Conservation (phyloP, 2,888 invertebrate genomes). For the Synergus gifuensis region DNA sequence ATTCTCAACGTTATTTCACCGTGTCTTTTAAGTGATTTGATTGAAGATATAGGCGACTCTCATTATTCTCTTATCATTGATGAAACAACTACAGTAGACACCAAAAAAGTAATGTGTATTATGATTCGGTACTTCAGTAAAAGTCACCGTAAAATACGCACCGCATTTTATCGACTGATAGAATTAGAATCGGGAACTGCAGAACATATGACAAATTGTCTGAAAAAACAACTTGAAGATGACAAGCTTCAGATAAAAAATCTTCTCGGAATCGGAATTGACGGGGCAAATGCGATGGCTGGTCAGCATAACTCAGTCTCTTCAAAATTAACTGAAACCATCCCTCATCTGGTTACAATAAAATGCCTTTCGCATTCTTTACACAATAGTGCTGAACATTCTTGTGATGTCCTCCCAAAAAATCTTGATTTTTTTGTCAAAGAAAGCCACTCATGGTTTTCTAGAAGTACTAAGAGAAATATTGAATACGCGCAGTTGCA, state of each 20-base stretch:
- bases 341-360: no score
- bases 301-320: conserved; percentile 58
- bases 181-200: conserved; percentile 54
- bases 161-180: conserved; percentile 57
- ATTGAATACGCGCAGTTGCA: no score
- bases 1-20: conserved; percentile 67
- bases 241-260: conserved; percentile 55
- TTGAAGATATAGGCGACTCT: conserved; percentile 64
- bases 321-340: background rate
- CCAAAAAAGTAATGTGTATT: conserved; percentile 52
- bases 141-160: conserved; percentile 49
- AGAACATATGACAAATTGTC: conserved; percentile 44
- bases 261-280: conserved; percentile 58
- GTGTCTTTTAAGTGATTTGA: conserved; percentile 61
- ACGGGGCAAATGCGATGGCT: conserved; percentile 60
- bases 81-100: conserved; percentile 61
- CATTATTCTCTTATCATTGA: conserved; percentile 65
- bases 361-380: no score
- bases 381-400: no score
- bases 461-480: no score
- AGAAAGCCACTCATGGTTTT: no score
- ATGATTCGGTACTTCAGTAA: conserved; percentile 56
- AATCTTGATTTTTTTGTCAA: no score
- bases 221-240: conserved; percentile 49
- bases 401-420: no score